Conservation (phyloP, 2,888 invertebrate genomes). For the Philaethria dido region DNA sequence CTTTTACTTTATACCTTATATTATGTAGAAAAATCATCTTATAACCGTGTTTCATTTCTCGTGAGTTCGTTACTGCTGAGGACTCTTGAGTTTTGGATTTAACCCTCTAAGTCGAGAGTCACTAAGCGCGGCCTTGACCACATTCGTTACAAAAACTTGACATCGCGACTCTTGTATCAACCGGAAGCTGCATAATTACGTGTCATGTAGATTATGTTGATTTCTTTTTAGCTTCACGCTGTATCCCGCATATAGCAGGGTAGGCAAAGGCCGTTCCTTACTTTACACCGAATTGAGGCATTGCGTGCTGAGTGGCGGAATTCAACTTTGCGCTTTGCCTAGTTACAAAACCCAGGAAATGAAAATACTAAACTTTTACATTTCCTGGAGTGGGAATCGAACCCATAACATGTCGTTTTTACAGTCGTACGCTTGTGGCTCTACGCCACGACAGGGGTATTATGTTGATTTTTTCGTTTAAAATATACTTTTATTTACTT, state of each 20-base stretch:
- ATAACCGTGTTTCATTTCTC: neutral
- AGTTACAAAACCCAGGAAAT: no score
- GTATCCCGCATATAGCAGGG: no score
- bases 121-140: slow-evolving; percentile 23
- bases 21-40: neutral
- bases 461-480: neutral
- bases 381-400: no score
- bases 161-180: slow-evolving; percentile 16
- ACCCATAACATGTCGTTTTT: no score
- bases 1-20: neutral
- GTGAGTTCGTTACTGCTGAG: slow-evolving; percentile 21
- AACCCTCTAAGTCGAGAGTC: slow-evolving; percentile 13
- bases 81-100: slow-evolving; percentile 21
- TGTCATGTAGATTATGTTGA: neutral
- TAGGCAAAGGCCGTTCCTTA: no score
- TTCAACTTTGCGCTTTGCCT: no score
- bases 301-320: neutral
- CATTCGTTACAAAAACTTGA: slow-evolving; percentile 23
- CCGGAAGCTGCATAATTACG: slow-evolving; percentile 14
- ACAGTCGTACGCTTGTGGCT: no score
- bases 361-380: no score
- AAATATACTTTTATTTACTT: neutral
- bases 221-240: neutral
- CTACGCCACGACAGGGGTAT: no score
- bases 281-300: no score